These are phyloP conservation scores for Triplophysa dalaica DNA, from an alignment of 2,113 vertebrate genomes.

Conservation along the genomic window DNA sequence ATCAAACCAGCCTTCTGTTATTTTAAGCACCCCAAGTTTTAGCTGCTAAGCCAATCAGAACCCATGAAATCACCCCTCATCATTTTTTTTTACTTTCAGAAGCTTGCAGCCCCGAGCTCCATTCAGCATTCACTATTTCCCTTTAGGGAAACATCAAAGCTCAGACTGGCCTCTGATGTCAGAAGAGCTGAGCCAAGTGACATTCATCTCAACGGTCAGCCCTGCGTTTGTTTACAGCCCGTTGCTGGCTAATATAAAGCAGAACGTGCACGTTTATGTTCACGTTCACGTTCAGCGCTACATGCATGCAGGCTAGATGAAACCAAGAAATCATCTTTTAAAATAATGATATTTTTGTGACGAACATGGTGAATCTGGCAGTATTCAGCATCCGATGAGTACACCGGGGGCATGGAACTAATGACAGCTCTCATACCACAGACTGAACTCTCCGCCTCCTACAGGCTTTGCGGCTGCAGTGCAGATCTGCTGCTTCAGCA, in stretches of 20 bases:
- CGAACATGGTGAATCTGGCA: slow-evolving; percentile 69
- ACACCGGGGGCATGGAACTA: slow-evolving; percentile 70
- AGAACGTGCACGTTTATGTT: slow-evolving; percentile 2
- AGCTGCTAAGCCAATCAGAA: neutral
- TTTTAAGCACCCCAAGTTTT: neutral
- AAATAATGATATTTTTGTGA: slow-evolving; percentile 76
- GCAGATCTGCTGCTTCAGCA: slow-evolving; percentile 64
- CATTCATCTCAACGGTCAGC: slow-evolving; percentile 17
- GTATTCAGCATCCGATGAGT: slow-evolving; percentile 73
- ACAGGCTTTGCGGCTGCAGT: slow-evolving; percentile 66
- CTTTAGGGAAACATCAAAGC: slow-evolving; percentile 18
- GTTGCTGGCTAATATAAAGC: slow-evolving; percentile 54
- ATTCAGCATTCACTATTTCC: neutral
- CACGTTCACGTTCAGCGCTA: slow-evolving; percentile 41
- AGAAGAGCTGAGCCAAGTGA: slow-evolving; percentile 35
- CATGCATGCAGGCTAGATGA: slow-evolving; percentile 64
- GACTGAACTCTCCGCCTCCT: slow-evolving; percentile 70
- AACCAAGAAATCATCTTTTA: slow-evolving; percentile 50
- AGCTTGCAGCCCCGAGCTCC: slow-evolving; percentile 23
- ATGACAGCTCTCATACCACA: slow-evolving; percentile 73
- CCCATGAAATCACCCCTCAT: slow-evolving; percentile 20
- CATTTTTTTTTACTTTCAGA: slow-evolving; percentile 1
- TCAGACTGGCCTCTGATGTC: slow-evolving; percentile 34
- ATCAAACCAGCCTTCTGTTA: slow-evolving; percentile 3
- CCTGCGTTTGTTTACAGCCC: slow-evolving; percentile 43